Percentiles rank a stretch among this genome's conserved stretches.
These are phyloP conservation scores for Enteromius treurensis DNA, from an alignment of 2,797 vertebrate genomes.

Conservation along the genomic window DNA sequence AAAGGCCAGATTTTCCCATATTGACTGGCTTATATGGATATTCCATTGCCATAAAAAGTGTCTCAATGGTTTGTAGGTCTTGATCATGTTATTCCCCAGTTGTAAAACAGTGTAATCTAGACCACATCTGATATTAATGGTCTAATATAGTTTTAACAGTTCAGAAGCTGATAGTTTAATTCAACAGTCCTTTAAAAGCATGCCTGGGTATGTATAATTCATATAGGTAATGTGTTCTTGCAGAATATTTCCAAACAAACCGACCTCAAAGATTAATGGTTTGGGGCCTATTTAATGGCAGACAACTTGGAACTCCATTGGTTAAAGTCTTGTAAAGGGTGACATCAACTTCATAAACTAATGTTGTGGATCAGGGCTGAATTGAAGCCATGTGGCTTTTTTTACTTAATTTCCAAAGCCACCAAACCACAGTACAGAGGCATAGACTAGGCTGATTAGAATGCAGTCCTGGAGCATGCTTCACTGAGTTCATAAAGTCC, in stretches of 20 bases:
- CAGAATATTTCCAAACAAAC: slow-evolving; percentile 64
- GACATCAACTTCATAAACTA: slow-evolving; percentile 66
- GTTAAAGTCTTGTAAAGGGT: slow-evolving; percentile 59
- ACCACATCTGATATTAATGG: slow-evolving; percentile 68
- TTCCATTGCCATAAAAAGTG: slow-evolving; percentile 57
- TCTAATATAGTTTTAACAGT: slow-evolving; percentile 61
- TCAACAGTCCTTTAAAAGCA: slow-evolving; percentile 61
- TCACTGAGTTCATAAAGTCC: slow-evolving; percentile 34
- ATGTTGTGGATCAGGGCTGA: slow-evolving; percentile 50
- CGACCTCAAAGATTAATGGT: slow-evolving; percentile 55
- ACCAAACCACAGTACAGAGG: slow-evolving; percentile 51
- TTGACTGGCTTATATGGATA: slow-evolving; percentile 30
- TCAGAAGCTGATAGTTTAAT: slow-evolving; percentile 61
- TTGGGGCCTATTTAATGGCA: slow-evolving; percentile 55
- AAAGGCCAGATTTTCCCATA: slow-evolving; percentile 14
- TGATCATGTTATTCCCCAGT: slow-evolving; percentile 51
- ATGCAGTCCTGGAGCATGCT: slow-evolving; percentile 23
- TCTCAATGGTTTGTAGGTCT: slow-evolving; percentile 62
- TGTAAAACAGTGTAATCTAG: slow-evolving; percentile 51
- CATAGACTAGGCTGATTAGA: slow-evolving; percentile 41
- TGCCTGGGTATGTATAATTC: slow-evolving; percentile 52
- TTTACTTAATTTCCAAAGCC: slow-evolving; percentile 45
- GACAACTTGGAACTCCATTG: slow-evolving; percentile 40
- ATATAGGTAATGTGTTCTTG: slow-evolving; percentile 42
- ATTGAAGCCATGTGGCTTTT: slow-evolving; percentile 52